Percentiles rank a stretch among this genome's conserved stretches.
Conservation (phyloP, 2,113 vertebrate genomes). For the Passer montanus region DNA sequence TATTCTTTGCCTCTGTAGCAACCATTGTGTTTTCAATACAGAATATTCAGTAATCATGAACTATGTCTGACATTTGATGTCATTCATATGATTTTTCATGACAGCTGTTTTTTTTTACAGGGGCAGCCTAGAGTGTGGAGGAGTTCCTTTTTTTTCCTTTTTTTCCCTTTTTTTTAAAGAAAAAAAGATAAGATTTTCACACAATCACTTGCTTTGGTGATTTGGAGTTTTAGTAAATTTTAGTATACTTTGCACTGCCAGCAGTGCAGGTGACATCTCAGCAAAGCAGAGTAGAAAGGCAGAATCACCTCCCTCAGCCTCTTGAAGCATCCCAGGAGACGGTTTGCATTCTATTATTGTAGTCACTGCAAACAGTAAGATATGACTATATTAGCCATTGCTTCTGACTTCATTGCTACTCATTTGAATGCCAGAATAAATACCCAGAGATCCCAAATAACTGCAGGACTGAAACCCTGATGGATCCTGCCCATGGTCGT, state of each 20-base stretch:
- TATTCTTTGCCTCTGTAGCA: background rate
- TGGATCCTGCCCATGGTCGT: background rate
- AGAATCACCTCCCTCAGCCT: background rate
- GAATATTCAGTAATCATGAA: background rate
- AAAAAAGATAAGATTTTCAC: background rate
- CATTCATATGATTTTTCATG: background rate
- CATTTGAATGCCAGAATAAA: background rate
- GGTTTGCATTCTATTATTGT: background rate
- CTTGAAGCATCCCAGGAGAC: background rate
- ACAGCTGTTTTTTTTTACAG: fast-evolving
- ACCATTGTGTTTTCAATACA: background rate
- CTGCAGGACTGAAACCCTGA: background rate
- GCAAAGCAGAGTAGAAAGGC: background rate
- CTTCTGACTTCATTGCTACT: background rate
- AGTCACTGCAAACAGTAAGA: background rate
- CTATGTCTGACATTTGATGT: background rate
- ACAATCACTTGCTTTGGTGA: background rate
- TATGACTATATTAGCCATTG: background rate
- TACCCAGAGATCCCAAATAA: background rate
- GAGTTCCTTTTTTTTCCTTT: background rate
- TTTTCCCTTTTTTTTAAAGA: background rate
- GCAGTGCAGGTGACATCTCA: background rate
- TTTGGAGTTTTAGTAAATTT: background rate
- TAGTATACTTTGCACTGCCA: background rate
- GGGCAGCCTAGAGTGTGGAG: background rate